These are phyloP conservation scores for Chymomyza costata DNA, from an alignment of 1,140 invertebrate genomes.

Conservation along the genomic window DNA sequence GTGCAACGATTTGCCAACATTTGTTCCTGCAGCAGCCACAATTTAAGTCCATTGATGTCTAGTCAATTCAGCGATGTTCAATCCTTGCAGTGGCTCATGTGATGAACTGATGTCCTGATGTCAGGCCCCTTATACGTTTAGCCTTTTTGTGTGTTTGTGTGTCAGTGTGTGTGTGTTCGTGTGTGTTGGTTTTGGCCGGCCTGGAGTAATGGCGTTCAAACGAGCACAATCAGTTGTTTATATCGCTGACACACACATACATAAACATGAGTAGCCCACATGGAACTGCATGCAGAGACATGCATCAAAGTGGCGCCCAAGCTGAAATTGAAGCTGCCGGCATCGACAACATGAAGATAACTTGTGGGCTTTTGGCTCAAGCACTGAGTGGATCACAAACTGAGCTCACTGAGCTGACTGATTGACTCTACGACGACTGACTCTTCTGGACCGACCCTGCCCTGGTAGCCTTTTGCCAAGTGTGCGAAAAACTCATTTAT, in stretches of 20 bases:
- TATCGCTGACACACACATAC: slow-evolving; percentile 21
- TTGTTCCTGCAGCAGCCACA: slow-evolving; percentile 34
- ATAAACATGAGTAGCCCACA: slow-evolving; percentile 2
- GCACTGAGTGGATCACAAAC: no score
- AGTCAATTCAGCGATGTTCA: slow-evolving; percentile 59
- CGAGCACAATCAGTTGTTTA: slow-evolving; percentile 69
- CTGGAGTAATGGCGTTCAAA: slow-evolving; percentile 59
- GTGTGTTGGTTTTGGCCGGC: slow-evolving; percentile 12
- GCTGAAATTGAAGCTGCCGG: slow-evolving; percentile 56
- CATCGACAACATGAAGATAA: slow-evolving; percentile 1
- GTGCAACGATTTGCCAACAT: slow-evolving; percentile 57
- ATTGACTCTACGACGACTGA: no score
- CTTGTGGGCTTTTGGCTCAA: no score
- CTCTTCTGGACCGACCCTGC: no score
- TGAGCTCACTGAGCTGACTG: no score
- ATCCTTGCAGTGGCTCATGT: slow-evolving; percentile 57
- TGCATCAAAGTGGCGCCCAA: slow-evolving; percentile 67
- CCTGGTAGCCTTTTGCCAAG: slow-evolving; percentile 40
- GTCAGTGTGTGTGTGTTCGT: no score
- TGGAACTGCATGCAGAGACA: slow-evolving; percentile 25
- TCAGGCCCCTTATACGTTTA: slow-evolving; percentile 33
- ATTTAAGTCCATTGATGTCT: slow-evolving; percentile 39
- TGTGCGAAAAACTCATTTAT: slow-evolving; percentile 69
- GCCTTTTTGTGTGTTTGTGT: no score
- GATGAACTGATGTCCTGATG: slow-evolving; percentile 73